Base-by-base conservation (phyloP, 2,888 invertebrate species). In the Leptinotarsa rubiginosa region DNA sequence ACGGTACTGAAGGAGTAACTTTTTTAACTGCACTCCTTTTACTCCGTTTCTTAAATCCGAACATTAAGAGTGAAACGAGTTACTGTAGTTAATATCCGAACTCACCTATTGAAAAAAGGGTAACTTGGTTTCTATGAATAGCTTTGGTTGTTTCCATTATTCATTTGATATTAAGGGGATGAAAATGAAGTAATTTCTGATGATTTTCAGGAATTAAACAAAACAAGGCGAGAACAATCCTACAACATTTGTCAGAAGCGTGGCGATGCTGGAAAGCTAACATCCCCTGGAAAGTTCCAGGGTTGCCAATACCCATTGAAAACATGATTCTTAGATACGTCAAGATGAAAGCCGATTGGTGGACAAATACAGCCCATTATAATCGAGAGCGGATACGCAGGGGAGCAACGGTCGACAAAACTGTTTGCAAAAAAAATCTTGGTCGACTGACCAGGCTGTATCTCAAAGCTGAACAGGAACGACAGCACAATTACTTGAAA, bases 201-300 rank as follows among this genome's bases (percentile, higher is more conserved):
- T 15, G 50, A 64, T 31, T 31, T 31, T 59, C 25, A 75, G 76
- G 99, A 79, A 99, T 99, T 87, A 99, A 99, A 86, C 99, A 99
- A 88, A 99, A 99, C 89, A 99, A 99, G 88, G 99, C 99, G 0
- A 92, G 99, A 81, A 99, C 99, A 3, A 99, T 99, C 83, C 90
- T 99, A 82, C 99, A 99, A 86, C 99, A 99, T 91, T 90, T 99
- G 76, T 98, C 97, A 47, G 99, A 99, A 88, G 99, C 99, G 0
- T 99, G 99, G 99, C 89, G 99, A 74, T 99, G 99, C 88, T 99
- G 99, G 99, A 99, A 99, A 87, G 99, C 99, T 0, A 98, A 99
- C 87, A 99, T 99, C 84, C 99, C 99, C 0, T 99, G 99, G 99
- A 99, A 99, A 92, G 97, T 94, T 72, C 99, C 99, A 2, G 99